These are phyloP conservation scores for Actinopyga echinites DNA, from an alignment of 53 echinoderm and acorn worm species.

Conservation along the genomic window DNA sequence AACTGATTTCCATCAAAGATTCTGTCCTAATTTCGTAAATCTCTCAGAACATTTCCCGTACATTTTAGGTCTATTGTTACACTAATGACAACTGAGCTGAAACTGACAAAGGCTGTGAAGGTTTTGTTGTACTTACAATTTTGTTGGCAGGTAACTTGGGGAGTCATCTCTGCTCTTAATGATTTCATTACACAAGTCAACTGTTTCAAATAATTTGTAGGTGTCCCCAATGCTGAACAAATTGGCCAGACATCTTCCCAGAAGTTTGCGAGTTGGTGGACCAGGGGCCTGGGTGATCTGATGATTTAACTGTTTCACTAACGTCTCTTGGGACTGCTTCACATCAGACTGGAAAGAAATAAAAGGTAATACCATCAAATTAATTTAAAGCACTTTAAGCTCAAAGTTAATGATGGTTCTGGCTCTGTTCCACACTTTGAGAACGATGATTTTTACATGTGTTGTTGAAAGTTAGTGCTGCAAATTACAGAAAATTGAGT, in stretches of 20 bases:
- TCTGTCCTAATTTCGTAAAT: no score
- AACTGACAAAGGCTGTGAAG: no score
- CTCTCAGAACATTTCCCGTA: no score
- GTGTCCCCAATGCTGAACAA: slow-evolving; percentile 85
- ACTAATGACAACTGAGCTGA: no score
- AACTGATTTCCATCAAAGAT: no score
- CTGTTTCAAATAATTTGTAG: slow-evolving; percentile 79
- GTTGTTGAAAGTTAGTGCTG: no score
- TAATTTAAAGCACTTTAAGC: neutral
- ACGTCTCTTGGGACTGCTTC: slow-evolving; percentile 86
- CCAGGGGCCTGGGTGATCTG: slow-evolving; percentile 93
- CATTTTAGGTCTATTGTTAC: no score
- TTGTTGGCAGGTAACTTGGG: slow-evolving; percentile 92
- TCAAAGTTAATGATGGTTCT: no score
- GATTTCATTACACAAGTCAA: slow-evolving; percentile 95
- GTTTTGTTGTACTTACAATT: slow-evolving; percentile 66
- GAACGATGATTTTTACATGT: no score
- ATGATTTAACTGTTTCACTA: slow-evolving; percentile 79
- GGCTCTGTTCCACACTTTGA: no score
- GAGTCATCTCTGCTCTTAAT: slow-evolving; percentile 99
- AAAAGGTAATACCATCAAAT: neutral
- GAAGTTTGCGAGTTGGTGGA: slow-evolving; percentile 89
- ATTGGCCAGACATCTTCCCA: slow-evolving; percentile 89
- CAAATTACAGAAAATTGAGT: no score
- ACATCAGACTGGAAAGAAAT: slow-evolving; percentile 78